These are phyloP conservation scores for Lordiphosa mommai DNA, from an alignment of 1,140 invertebrate genomes.

Conservation along the genomic window DNA sequence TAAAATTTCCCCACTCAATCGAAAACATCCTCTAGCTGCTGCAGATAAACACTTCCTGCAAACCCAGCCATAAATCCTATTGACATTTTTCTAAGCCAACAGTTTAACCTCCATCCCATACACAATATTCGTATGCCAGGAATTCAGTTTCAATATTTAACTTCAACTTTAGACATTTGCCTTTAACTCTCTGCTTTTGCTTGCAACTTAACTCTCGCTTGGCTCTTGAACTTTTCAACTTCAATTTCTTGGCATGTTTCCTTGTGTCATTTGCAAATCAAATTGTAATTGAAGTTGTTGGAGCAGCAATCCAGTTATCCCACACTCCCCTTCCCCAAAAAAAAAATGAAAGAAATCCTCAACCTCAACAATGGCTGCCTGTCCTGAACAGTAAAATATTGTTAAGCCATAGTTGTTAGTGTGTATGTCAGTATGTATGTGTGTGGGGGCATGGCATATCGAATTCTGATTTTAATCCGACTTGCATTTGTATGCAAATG, in stretches of 20 bases:
- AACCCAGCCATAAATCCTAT: too few relatives aligned
- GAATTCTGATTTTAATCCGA: constrained; percentile 34
- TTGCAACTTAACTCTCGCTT: constrained; percentile 2
- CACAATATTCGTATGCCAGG: too few relatives aligned
- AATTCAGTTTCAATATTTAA: too few relatives aligned
- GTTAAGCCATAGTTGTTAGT: constrained; percentile 13
- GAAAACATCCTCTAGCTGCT: too few relatives aligned
- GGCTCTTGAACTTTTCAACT: constrained; percentile 43
- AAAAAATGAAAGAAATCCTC: neutral
- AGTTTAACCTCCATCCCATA: too few relatives aligned
- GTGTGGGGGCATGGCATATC: constrained; percentile 24
- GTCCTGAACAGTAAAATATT: constrained; percentile 40
- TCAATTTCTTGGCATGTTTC: constrained; percentile 53
- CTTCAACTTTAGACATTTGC: too few relatives aligned
- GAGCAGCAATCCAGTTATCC: constrained; percentile 5
- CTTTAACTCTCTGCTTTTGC: neutral
- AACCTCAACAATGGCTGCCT: constrained; percentile 25
- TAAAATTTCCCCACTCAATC: too few relatives aligned
- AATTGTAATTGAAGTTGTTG: constrained; percentile 68
- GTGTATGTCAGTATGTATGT: constrained; percentile 6
- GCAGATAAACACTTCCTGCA: too few relatives aligned
- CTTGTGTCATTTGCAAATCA: constrained; percentile 66
- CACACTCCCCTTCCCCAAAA: neutral
- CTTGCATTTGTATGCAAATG: constrained; percentile 50
- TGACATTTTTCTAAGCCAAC: too few relatives aligned